phyloP scores from a whole-genome alignment of 2,113 vertebrate genomes.

The Sterna hirundo region DNA sequence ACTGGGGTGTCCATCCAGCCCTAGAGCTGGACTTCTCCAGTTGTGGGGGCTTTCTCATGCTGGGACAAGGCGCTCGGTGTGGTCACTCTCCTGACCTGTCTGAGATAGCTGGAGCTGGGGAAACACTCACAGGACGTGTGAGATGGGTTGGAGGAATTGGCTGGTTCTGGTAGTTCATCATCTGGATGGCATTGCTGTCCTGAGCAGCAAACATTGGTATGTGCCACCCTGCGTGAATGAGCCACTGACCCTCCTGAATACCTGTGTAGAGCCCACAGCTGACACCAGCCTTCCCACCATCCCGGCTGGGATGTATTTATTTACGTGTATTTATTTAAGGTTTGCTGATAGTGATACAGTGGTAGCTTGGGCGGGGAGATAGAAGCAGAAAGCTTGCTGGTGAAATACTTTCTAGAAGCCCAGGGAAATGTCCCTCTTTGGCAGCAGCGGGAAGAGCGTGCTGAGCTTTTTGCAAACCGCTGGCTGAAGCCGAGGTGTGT shows the following conservation, averaged over 20 bases:
- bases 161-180: background rate
- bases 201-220: background rate
- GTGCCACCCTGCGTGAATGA: background rate
- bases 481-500: background rate
- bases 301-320: background rate
- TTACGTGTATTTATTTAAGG: background rate
- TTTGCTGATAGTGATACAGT: background rate
- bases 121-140: background rate
- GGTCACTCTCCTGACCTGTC: background rate
- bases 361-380: background rate
- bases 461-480: background rate
- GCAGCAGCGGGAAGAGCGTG: background rate
- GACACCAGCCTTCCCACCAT: background rate
- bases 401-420: background rate
- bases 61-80: background rate
- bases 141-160: background rate
- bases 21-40: rapidly evolving
- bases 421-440: background rate
- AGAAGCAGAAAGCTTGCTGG: background rate
- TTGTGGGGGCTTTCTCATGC: background rate
- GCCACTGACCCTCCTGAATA: background rate
- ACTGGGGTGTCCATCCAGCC: background rate
- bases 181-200: background rate
- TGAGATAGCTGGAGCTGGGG: background rate
- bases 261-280: background rate